Conservation (phyloP, 1,140 invertebrate genomes). For the Leptinotarsa texana region DNA sequence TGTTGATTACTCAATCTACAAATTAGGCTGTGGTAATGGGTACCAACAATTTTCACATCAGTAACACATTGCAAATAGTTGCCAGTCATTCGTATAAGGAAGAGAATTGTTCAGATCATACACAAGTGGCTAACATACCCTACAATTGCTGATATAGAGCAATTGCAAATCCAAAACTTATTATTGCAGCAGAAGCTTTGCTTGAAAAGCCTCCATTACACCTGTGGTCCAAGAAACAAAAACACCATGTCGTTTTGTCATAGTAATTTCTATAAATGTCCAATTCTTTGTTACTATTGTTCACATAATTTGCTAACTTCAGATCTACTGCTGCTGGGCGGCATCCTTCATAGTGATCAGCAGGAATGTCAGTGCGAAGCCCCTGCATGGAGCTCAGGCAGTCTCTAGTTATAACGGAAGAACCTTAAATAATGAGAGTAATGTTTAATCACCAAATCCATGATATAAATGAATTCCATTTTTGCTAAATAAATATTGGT, state of each 20-base stretch:
- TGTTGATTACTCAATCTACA: too few relatives aligned
- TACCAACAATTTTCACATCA: too few relatives aligned
- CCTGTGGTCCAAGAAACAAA: conserved; percentile 88
- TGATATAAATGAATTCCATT: too few relatives aligned
- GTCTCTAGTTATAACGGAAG: conserved; percentile 80
- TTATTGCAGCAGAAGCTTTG: conserved; percentile 4
- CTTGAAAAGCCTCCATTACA: conserved; percentile 66
- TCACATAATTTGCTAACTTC: conserved; percentile 82
- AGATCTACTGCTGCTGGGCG: conserved; percentile 77
- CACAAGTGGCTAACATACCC: neutral
- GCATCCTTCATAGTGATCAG: conserved; percentile 89
- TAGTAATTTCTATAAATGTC: conserved; percentile 85
- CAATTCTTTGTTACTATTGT: conserved; percentile 82
- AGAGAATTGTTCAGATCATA: too few relatives aligned
- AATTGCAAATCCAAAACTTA: neutral
- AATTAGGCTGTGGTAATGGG: too few relatives aligned
- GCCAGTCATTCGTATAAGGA: too few relatives aligned
- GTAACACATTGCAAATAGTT: too few relatives aligned
- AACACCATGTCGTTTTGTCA: conserved; percentile 84
- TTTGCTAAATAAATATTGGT: too few relatives aligned
- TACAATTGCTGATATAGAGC: conserved; percentile 10
- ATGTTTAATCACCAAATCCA: too few relatives aligned
- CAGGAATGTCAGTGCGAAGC: conserved; percentile 84
- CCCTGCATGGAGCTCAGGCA: conserved; percentile 80
- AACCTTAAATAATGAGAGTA: conserved; percentile 62